Base-by-base conservation (phyloP, 2,888 invertebrate species). In the Lathronympha strigana region DNA sequence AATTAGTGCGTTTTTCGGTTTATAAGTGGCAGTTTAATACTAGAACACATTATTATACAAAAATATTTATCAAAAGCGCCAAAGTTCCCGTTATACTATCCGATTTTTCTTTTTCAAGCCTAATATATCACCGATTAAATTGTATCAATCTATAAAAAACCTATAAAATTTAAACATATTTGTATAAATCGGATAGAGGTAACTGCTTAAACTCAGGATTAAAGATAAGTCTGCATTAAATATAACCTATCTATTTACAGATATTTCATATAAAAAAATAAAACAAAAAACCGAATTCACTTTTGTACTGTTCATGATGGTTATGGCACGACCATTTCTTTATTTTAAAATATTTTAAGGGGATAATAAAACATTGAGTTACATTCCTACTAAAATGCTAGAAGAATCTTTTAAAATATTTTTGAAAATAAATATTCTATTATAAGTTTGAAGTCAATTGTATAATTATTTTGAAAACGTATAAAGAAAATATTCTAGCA, bases 291-390 rank as follows among this genome's bases (percentile, higher is more conserved):
- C 63, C 63, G 51, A 69, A 66, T 61, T 45, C 17, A 63, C 53
- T 67, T 62, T 67, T 68, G 67, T 58, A 33, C 62, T 67, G 57
- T 57, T 47, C 23, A 49, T 15, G 23, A 55, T 72, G 73, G 73
- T 77, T 88, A 88, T 88, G 89, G 88, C 88, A 88, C 89, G 49
- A 50, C 67, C 63, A 55, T 63, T 45, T 60, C n/a, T 58, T 57
- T 57, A 43, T 57, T 57, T 45, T 25, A 15, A 45, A 31, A 31
- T 21, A 21, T 31, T 45, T 43, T 31, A n/a, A 21, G 31, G 23
- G n/a, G 23, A 21, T 8, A 49, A 9, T 9, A 58, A 49, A 47
- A 47, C 21, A 49, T 60, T 49, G 45, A 63, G 49, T 67, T 58
- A 38, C 6, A 3, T 19, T 19, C 2, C 11, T n/a, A 47, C 23